Percentiles rank a stretch among this genome's conserved stretches.
phyloP scores from a whole-genome alignment of 1,140 invertebrate genomes.

The Solen grandis region DNA sequence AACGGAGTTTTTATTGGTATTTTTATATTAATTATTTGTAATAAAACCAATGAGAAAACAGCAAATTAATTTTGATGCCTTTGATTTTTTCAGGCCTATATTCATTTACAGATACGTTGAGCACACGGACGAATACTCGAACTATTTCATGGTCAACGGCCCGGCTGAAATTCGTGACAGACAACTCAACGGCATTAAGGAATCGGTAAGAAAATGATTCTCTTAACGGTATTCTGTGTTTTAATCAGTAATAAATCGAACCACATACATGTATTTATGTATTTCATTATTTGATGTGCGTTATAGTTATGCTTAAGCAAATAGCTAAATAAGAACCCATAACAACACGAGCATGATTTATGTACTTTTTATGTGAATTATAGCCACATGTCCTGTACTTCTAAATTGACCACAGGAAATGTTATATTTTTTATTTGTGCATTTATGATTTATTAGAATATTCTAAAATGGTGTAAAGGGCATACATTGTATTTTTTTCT shows the following conservation, averaged over 20 bases:
- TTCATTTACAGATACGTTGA: conserved; percentile 48
- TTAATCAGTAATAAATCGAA: neutral
- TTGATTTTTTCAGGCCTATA: conserved; percentile 46
- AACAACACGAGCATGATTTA: too few relatives aligned
- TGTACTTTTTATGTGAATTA: too few relatives aligned
- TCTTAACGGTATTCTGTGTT: neutral
- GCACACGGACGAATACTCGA: conserved; percentile 33
- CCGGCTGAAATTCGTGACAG: neutral
- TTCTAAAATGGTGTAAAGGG: too few relatives aligned
- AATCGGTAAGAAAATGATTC: conserved; percentile 21
- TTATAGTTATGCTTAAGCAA: neutral
- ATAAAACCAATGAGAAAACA: too few relatives aligned
- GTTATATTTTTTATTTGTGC: too few relatives aligned
- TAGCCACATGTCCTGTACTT: too few relatives aligned
- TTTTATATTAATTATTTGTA: too few relatives aligned
- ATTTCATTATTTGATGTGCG: neutral
- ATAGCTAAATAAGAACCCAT: neutral
- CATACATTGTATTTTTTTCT: too few relatives aligned
- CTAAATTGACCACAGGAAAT: too few relatives aligned
- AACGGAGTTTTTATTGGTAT: too few relatives aligned
- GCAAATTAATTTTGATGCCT: too few relatives aligned
- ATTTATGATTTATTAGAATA: too few relatives aligned
- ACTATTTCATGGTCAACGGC: neutral
- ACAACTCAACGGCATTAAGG: conserved; percentile 14
- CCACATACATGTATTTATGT: neutral